Percentiles rank a stretch among this genome's conserved stretches.
phyloP scores from a whole-genome alignment of 2,888 invertebrate species.

The Chaetogeoica ovagalla region DNA sequence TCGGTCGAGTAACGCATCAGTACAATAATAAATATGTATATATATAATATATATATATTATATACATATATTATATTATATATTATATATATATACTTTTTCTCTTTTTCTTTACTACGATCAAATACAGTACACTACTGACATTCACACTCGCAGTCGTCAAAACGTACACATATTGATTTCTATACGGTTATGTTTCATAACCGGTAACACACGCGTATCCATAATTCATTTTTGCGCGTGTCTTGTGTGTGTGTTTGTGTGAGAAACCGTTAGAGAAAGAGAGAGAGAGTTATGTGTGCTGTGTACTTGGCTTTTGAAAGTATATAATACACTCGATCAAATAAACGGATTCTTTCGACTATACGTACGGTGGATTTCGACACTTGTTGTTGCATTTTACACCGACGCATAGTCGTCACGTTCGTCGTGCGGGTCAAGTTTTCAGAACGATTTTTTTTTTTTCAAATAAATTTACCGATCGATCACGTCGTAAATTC shows the following conservation, averaged over 20 bases:
- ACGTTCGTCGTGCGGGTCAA: constrained; percentile 7
- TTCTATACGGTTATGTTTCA: constrained; percentile 31
- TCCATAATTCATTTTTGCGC: constrained; percentile 15
- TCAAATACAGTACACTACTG: neutral
- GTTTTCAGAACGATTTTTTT: neutral
- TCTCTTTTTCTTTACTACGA: neutral
- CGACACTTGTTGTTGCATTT: neutral
- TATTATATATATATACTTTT: too few relatives aligned
- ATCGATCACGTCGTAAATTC: too few relatives aligned
- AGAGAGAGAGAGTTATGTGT: too few relatives aligned
- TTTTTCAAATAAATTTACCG: too few relatives aligned
- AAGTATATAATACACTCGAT: constrained; percentile 1
- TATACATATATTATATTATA: too few relatives aligned
- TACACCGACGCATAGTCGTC: neutral
- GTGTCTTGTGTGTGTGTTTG: neutral
- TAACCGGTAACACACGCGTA: constrained; percentile 7
- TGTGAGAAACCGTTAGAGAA: neutral
- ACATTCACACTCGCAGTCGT: neutral
- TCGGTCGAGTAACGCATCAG: neutral
- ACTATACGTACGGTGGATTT: constrained; percentile 1
- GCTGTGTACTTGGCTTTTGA: neutral
- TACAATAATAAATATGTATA: neutral
- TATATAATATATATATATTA: neutral
- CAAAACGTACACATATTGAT: constrained; percentile 1
- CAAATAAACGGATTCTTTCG: constrained; percentile 4